A percentile compares a stretch with the other conserved stretches of the same genome.
Conservation (phyloP, 2,888 invertebrate genomes). For the Oxyscelio sp. region DNA sequence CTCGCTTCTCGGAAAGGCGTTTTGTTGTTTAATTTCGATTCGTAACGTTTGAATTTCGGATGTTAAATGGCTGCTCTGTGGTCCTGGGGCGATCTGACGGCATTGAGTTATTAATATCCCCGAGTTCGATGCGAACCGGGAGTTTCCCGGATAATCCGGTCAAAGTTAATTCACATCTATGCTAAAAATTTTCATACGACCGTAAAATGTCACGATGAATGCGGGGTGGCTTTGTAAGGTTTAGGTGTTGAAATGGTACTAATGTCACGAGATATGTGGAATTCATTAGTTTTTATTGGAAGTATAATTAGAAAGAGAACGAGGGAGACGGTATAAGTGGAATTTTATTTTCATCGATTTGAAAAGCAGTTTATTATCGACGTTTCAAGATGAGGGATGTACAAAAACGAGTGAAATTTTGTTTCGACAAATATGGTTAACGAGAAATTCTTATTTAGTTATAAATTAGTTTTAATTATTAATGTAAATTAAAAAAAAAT, state of each 20-base stretch:
- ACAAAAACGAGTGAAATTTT: too few species aligned
- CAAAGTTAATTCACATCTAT: conserved; percentile 23
- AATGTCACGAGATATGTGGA: conserved; percentile 44
- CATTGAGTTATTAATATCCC: conserved; percentile 45
- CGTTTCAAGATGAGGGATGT: too few species aligned
- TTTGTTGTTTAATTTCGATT: conserved; percentile 45
- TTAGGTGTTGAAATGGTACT: conserved; percentile 48
- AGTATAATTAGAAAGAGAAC: neutral
- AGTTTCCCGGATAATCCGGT: conserved; percentile 33
- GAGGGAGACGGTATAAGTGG: neutral
- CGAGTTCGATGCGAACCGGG: neutral
- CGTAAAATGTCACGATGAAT: conserved; percentile 16
- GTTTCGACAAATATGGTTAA: too few species aligned
- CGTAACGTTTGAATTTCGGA: conserved; percentile 32
- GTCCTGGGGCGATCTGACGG: conserved; percentile 13
- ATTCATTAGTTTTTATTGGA: conserved; percentile 52
- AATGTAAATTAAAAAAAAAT: too few species aligned
- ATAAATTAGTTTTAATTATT: too few species aligned
- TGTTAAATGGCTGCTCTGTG: conserved; percentile 11
- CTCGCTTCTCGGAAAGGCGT: conserved; percentile 47
- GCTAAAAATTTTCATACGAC: conserved; percentile 14
- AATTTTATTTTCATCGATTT: neutral
- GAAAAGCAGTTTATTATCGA: neutral
- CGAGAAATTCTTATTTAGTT: too few species aligned
- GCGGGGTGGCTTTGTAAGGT: neutral